Conservation (phyloP, 2,888 invertebrate species). For the Heliconius charithonia region DNA sequence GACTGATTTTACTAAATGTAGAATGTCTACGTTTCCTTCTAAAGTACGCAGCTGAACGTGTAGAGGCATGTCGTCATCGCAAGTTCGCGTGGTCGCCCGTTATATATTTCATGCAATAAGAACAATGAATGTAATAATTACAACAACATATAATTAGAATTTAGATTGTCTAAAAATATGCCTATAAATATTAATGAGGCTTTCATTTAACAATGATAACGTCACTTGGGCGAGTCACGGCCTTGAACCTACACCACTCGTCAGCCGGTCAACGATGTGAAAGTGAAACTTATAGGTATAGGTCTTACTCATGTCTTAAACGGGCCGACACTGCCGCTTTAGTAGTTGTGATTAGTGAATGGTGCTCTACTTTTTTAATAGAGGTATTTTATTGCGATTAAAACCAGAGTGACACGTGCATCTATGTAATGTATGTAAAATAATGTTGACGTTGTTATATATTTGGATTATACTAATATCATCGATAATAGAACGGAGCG, state of each 20-base stretch:
- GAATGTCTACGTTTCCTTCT: background rate
- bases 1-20: background rate
- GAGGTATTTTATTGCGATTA: background rate
- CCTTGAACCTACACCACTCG: constrained; percentile 34
- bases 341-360: background rate
- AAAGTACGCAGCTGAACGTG: background rate
- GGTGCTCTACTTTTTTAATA: background rate
- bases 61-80: constrained; percentile 11
- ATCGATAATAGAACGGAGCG: no score
- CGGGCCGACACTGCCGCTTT: background rate
- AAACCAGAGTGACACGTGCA: background rate
- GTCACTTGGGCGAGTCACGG: constrained; percentile 10
- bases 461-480: background rate
- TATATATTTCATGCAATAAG: background rate
- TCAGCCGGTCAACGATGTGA: constrained; percentile 27
- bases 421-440: background rate
- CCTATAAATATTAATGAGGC: no score
- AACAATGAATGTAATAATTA: background rate
- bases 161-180: background rate
- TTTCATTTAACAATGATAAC: constrained; percentile 4
- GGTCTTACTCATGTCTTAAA: background rate
- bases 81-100: background rate
- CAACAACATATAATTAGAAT: background rate
- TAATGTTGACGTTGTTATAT: background rate
- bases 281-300: constrained; percentile 31